Percentiles rank a stretch among this genome's conserved stretches.
These are phyloP conservation scores for Loripinus fragilis DNA, from an alignment of 2,888 invertebrate genomes.

Conservation along the genomic window DNA sequence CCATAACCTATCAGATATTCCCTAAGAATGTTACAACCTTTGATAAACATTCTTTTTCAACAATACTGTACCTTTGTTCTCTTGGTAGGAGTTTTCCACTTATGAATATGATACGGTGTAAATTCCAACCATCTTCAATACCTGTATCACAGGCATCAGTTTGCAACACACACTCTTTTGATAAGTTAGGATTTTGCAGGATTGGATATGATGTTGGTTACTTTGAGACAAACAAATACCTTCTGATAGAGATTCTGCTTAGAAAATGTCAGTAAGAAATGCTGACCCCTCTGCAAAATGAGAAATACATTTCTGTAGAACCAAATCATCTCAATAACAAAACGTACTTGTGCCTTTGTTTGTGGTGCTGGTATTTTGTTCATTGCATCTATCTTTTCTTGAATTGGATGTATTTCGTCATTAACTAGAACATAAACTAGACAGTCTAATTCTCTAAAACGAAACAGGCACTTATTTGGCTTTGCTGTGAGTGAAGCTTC, in stretches of 20 bases:
- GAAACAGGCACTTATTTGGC: neutral
- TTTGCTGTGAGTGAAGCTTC: neutral
- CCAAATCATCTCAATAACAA: neutral
- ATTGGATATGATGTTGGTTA: neutral
- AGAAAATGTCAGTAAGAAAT: neutral
- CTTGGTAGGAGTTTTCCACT: neutral
- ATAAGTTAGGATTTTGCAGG: neutral
- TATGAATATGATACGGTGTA: neutral
- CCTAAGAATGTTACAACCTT: neutral
- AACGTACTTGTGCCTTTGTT: neutral
- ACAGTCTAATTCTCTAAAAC: neutral
- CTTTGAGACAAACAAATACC: neutral
- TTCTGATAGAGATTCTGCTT: neutral
- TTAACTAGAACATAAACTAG: neutral
- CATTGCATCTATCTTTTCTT: neutral
- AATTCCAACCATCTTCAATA: neutral
- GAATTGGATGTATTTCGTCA: neutral
- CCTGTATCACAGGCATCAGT: slow-evolving; percentile 7
- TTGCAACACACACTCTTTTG: neutral
- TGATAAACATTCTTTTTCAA: slow-evolving; percentile 4
- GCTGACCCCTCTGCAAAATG: slow-evolving; percentile 9
- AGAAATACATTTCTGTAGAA: slow-evolving; percentile 13
- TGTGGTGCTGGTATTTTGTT: neutral
- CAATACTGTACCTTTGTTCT: neutral
- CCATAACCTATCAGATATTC: neutral